Evolutionary conservation across 92 coral and sea anemone genomes (phyloP).

Genomic region (Zoanthus sansibaricus): DNA sequence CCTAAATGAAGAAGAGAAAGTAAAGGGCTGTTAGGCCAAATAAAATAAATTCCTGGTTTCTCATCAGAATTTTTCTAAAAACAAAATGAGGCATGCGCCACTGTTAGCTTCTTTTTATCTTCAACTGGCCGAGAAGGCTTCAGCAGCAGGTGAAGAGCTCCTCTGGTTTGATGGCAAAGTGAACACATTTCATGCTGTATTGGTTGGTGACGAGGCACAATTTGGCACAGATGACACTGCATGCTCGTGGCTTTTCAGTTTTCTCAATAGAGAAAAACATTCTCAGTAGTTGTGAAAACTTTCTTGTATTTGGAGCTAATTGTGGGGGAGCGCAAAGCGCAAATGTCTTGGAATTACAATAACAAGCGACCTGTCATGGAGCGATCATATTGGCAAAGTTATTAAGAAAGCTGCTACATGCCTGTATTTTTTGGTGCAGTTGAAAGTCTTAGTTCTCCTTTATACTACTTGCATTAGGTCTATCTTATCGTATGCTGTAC

Average conservation of each 20-base stretch:
- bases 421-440: no score
- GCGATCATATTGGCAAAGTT: no score
- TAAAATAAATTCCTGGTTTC: slow-evolving; percentile 32
- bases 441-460: no score
- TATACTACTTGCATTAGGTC: no score
- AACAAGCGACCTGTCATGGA: no score
- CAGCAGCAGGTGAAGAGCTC: slow-evolving; percentile 19
- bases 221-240: slow-evolving; percentile 74
- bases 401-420: no score
- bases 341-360: no score
- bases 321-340: neutral
- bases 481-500: no score
- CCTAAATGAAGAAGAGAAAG: slow-evolving; percentile 62
- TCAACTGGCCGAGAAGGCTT: slow-evolving; percentile 20
- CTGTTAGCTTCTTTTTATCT: slow-evolving; percentile 63
- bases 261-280: slow-evolving; percentile 62
- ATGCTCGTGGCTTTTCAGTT: slow-evolving; percentile 68
- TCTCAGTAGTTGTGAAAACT: slow-evolving; percentile 9
- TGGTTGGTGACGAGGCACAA: slow-evolving; percentile 77
- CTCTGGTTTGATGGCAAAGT: slow-evolving; percentile 48
- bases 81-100: neutral
- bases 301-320: slow-evolving; percentile 45
- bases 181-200: slow-evolving; percentile 58
- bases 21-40: slow-evolving; percentile 67
- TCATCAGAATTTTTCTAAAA: neutral